These are phyloP conservation scores for Sapayoa aenigma DNA, from an alignment of 2,113 vertebrate genomes.

Conservation along the genomic window DNA sequence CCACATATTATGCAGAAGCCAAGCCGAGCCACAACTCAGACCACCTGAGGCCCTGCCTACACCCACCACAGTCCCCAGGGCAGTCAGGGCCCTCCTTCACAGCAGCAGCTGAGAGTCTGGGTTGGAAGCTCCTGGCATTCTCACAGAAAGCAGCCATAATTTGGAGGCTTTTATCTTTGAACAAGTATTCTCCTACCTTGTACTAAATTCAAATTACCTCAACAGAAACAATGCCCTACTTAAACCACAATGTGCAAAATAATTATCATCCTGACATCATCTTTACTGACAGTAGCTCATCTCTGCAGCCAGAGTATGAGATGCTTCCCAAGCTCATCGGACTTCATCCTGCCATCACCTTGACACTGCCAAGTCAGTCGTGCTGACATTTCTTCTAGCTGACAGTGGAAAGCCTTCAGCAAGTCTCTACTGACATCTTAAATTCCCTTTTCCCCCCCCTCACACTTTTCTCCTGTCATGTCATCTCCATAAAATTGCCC, in stretches of 20 bases:
- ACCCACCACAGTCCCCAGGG: background rate
- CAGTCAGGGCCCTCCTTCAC: background rate
- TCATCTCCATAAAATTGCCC: slow-evolving; percentile 61
- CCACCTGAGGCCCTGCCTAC: rapidly evolving
- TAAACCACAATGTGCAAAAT: slow-evolving; percentile 27
- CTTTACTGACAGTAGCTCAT: slow-evolving; percentile 1
- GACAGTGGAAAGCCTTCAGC: slow-evolving; percentile 54
- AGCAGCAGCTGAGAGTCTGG: background rate
- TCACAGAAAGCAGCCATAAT: background rate
- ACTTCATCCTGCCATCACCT: slow-evolving; percentile 53
- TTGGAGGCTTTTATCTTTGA: background rate
- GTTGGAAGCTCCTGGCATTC: background rate
- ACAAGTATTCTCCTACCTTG: background rate
- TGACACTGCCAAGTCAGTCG: slow-evolving; percentile 3
- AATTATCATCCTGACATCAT: slow-evolving; percentile 42
- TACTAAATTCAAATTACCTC: slow-evolving; percentile 37
- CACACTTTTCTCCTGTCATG: slow-evolving; percentile 41
- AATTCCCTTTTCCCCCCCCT: background rate
- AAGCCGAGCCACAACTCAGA: background rate
- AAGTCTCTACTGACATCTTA: slow-evolving; percentile 63
- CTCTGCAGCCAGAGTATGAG: background rate
- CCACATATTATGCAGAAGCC: background rate
- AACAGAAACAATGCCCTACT: slow-evolving; percentile 35
- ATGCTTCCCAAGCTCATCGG: background rate
- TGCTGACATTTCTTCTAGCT: slow-evolving; percentile 32